Conservation (phyloP, 2,113 vertebrate species). For the Xyrauchen texanus region DNA sequence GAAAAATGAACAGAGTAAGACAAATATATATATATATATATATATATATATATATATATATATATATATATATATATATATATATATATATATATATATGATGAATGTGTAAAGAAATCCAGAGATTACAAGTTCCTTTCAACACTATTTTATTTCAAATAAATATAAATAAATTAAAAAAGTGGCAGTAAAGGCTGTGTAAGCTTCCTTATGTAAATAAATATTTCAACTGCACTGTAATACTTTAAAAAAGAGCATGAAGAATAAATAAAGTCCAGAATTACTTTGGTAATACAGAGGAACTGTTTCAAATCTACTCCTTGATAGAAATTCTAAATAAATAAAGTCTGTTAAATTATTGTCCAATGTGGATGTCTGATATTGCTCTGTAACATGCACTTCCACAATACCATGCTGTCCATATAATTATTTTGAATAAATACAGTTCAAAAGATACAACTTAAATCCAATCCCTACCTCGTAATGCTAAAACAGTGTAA, state of each 20-base stretch:
- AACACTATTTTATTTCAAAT: slow-evolving; percentile 40
- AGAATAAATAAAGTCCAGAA: slow-evolving; percentile 21
- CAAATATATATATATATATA: not conserved
- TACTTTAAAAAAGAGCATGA: slow-evolving; percentile 16
- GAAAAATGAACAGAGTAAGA: no score
- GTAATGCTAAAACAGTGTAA: not conserved
- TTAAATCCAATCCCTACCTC: not conserved
- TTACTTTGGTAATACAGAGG: not conserved
- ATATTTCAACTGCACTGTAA: slow-evolving; percentile 21
- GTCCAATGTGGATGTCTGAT: not conserved
- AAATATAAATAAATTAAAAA: slow-evolving; percentile 27
- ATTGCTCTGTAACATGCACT: slow-evolving; percentile 25
- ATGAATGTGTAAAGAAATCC: not conserved
- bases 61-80: not conserved
- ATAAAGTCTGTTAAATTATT: slow-evolving; percentile 18
- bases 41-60: not conserved
- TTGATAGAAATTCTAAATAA: slow-evolving; percentile 14
- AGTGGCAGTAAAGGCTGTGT: slow-evolving; percentile 15
- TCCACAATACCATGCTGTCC: slow-evolving; percentile 19
- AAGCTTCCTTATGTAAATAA: slow-evolving; percentile 7
- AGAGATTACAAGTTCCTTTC: not conserved
- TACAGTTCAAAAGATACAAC: not conserved
- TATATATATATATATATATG: not conserved
- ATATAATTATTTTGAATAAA: not conserved
- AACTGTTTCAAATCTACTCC: not conserved